phyloP scores from a whole-genome alignment of 37 sponge, comb jelly and placozoan genomes.

The Oscarella lobularis region DNA sequence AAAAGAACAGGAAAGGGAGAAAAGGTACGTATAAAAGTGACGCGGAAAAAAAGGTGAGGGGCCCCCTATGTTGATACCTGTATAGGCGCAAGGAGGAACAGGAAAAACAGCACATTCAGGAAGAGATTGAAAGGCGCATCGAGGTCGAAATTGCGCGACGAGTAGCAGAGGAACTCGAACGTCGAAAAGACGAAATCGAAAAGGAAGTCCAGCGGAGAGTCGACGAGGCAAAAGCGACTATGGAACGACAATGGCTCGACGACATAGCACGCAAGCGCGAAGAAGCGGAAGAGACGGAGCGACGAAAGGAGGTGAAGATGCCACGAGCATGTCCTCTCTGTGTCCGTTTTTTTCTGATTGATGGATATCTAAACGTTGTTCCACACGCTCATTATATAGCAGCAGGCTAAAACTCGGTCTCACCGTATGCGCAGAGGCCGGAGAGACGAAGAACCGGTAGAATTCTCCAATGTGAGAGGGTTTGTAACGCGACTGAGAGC shows the following conservation, averaged over 20 bases:
- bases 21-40: too few relatives aligned
- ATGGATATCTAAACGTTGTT: too few relatives aligned
- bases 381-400: too few relatives aligned
- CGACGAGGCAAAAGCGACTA: conserved; percentile 17
- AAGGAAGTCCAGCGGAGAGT: not conserved
- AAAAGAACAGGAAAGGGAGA: not conserved
- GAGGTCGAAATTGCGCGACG: conserved; percentile 1
- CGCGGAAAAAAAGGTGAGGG: too few relatives aligned
- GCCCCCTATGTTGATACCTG: too few relatives aligned
- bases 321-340: not conserved
- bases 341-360: too few relatives aligned
- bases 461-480: too few relatives aligned
- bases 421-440: too few relatives aligned
- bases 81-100: not conserved
- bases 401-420: too few relatives aligned
- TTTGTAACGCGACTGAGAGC: too few relatives aligned
- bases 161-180: not conserved
- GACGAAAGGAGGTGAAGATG: conserved; percentile 37
- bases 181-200: not conserved
- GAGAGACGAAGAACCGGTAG: too few relatives aligned
- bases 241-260: conserved; percentile 69
- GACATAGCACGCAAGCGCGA: conserved; percentile 53
- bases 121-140: not conserved
- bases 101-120: not conserved
- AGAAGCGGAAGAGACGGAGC: conserved; percentile 50